Conservation (phyloP, 2,113 vertebrate genomes). For the Mola mola region DNA sequence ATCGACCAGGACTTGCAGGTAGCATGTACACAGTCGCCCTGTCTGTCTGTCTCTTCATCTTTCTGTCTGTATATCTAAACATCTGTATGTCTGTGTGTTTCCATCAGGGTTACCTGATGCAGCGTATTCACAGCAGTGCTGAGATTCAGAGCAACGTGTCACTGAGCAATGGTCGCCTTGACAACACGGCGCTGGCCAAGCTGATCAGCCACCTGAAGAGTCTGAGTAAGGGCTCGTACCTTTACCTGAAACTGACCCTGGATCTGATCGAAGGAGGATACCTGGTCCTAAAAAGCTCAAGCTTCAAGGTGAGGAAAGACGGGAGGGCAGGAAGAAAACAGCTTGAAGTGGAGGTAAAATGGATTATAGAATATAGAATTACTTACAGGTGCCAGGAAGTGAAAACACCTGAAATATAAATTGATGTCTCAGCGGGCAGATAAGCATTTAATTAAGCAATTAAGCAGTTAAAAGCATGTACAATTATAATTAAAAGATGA, state of each 20-base stretch:
- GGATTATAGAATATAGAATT: too few species aligned
- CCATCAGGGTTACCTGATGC: slow-evolving; percentile 88
- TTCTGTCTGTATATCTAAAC: not conserved
- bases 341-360: too few species aligned
- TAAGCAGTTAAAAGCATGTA: too few species aligned
- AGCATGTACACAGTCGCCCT: not conserved
- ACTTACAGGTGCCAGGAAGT: too few species aligned
- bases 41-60: not conserved
- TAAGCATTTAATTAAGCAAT: too few species aligned
- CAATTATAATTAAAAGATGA: too few species aligned
- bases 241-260: slow-evolving; percentile 97
- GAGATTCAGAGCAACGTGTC: slow-evolving; percentile 99
- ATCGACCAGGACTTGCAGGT: slow-evolving; percentile 96
- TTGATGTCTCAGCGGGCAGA: too few species aligned
- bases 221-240: slow-evolving; percentile 94
- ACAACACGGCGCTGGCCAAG: slow-evolving; percentile 93
- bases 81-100: not conserved
- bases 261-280: slow-evolving; percentile 98
- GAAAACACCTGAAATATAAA: too few species aligned
- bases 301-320: slow-evolving; percentile 90
- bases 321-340: not conserved
- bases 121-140: slow-evolving; percentile 94
- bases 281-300: slow-evolving; percentile 97
- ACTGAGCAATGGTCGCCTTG: slow-evolving; percentile 92
- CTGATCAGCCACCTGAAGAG: slow-evolving; percentile 96